phyloP scores from a whole-genome alignment of 2,113 vertebrate species.

The Sinosuthora webbiana region DNA sequence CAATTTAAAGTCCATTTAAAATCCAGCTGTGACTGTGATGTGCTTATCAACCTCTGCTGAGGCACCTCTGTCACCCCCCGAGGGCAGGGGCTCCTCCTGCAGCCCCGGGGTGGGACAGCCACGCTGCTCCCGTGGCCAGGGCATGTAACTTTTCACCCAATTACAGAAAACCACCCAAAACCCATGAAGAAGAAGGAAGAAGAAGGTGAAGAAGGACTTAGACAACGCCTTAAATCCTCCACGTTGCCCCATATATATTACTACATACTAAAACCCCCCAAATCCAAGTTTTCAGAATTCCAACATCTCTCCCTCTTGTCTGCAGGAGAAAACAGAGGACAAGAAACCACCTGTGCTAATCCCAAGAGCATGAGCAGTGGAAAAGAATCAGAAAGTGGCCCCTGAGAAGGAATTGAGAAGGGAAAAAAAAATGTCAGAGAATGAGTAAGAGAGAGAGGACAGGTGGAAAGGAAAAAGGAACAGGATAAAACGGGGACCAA shows the following conservation, averaged over 20 bases:
- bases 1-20: neutral
- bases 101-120: neutral
- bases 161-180: too few species aligned
- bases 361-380: neutral
- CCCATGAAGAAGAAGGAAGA: too few species aligned
- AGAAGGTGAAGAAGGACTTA: too few species aligned
- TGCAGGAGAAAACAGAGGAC: neutral
- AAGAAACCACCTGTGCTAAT: neutral
- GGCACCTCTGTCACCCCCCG: neutral
- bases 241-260: too few species aligned
- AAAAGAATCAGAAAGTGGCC: neutral
- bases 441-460: neutral
- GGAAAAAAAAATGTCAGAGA: neutral
- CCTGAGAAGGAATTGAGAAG: neutral
- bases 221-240: too few species aligned
- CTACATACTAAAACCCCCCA: too few species aligned
- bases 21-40: neutral
- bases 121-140: neutral
- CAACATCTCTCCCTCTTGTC: too few species aligned
- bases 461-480: neutral
- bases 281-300: too few species aligned
- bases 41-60: neutral
- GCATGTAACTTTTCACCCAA: neutral
- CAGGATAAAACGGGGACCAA: neutral
- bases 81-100: neutral